Evolutionary conservation across 2,113 vertebrate genomes (phyloP).

Genomic region (Chionodraco myersi): DNA sequence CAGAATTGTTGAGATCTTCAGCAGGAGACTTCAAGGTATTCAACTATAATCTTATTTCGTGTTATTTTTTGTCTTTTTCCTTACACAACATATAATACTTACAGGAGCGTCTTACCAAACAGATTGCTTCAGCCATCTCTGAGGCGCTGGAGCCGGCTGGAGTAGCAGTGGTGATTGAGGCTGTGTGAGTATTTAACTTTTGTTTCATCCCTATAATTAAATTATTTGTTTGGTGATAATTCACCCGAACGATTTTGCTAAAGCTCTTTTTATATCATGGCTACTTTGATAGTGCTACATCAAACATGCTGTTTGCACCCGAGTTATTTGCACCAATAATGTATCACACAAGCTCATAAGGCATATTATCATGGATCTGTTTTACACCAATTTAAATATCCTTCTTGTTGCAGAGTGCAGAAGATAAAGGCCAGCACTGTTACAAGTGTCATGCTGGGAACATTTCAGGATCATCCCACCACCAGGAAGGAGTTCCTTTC

Average conservation of each 20-base stretch:
- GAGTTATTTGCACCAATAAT: no score
- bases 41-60: not conserved
- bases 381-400: not conserved
- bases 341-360: no score
- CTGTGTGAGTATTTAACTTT: conserved; percentile 64
- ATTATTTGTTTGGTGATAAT: no score
- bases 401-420: conserved; percentile 49
- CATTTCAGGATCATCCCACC: conserved; percentile 76
- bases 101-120: conserved; percentile 79
- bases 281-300: no score
- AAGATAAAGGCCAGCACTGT: conserved; percentile 78
- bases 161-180: conserved; percentile 74
- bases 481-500: conserved; percentile 74
- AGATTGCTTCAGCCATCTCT: conserved; percentile 74
- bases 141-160: conserved; percentile 76
- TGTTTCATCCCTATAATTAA: not conserved
- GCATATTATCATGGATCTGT: not conserved
- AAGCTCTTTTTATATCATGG: no score
- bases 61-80: not conserved
- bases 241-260: no score
- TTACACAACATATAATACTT: not conserved
- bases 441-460: conserved; percentile 75
- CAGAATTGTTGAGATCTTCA: conserved; percentile 83
- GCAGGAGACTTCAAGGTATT: conserved; percentile 81
- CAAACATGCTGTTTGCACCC: no score